These are phyloP conservation scores for Corapipo altera DNA, from an alignment of 2,113 vertebrate species.

Conservation along the genomic window DNA sequence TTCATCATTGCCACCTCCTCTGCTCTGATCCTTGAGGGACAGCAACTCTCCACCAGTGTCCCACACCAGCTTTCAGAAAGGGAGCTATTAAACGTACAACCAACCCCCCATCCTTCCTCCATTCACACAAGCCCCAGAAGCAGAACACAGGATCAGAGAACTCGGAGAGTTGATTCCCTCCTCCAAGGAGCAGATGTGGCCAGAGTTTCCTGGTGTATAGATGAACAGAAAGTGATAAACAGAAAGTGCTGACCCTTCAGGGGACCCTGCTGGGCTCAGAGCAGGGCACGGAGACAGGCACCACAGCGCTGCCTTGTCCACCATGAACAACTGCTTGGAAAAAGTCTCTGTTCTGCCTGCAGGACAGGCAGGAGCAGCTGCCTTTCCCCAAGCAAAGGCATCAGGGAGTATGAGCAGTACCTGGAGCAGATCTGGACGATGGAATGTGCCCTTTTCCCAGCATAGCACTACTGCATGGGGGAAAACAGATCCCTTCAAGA, in stretches of 20 bases:
- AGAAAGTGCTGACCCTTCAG: neutral
- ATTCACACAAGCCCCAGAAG: neutral
- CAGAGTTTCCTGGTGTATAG: neutral
- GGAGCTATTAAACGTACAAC: neutral
- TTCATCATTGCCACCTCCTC: neutral
- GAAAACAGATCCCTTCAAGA: neutral
- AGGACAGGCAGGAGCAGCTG: neutral
- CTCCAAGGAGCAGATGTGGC: neutral
- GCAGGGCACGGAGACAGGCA: neutral
- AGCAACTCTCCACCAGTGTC: neutral
- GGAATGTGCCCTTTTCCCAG: neutral
- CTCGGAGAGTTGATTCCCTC: neutral
- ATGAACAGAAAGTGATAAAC: neutral
- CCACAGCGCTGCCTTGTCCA: neutral
- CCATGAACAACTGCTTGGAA: neutral
- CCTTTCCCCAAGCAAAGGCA: neutral
- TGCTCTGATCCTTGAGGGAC: neutral
- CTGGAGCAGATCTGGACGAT: neutral
- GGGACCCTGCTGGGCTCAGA: rapidly evolving
- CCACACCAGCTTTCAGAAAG: neutral
- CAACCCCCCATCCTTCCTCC: neutral
- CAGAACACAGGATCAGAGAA: neutral
- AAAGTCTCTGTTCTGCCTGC: neutral
- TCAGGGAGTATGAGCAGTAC: rapidly evolving
- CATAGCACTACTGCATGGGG: neutral